Conservation (phyloP, 2,888 invertebrate genomes). For the Himalopsyche tibetana region DNA sequence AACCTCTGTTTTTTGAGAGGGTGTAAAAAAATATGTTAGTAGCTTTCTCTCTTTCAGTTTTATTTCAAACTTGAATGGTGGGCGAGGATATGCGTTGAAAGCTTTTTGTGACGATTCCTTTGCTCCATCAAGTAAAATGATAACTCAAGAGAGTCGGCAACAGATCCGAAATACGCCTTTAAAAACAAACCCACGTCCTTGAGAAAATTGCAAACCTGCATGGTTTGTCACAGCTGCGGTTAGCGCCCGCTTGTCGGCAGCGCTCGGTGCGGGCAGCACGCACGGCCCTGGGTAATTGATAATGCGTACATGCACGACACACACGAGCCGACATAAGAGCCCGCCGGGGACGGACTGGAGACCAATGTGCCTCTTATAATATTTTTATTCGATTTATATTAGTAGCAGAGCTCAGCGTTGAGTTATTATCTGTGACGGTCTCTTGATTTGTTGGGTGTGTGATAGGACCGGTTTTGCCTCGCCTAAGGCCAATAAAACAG, state of each 20-base stretch:
- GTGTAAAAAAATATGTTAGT: too few species aligned
- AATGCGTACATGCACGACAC: conserved; percentile 59
- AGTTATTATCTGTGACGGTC: background rate
- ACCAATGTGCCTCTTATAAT: background rate
- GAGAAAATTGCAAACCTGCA: conserved; percentile 13
- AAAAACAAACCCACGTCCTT: background rate
- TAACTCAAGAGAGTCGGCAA: too few species aligned
- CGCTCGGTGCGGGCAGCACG: conserved; percentile 52
- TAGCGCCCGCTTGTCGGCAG: conserved; percentile 43
- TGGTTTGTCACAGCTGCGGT: conserved; percentile 24
- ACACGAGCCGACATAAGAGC: conserved; percentile 3
- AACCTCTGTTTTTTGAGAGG: too few species aligned
- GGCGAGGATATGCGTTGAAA: too few species aligned
- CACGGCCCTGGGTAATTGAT: conserved; percentile 63
- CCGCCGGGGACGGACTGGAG: conserved; percentile 22
- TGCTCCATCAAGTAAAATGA: too few species aligned
- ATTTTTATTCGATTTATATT: conserved; percentile 21
- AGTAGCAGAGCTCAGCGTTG: background rate
- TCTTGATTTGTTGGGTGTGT: conserved; percentile 3
- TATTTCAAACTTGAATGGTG: too few species aligned
- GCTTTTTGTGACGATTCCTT: too few species aligned
- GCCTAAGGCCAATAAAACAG: background rate
- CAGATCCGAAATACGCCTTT: too few species aligned
- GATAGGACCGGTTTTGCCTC: background rate
- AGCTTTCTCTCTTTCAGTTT: too few species aligned